phyloP scores from a whole-genome alignment of 2,113 vertebrate genomes.

The Zosterops japonicus region DNA sequence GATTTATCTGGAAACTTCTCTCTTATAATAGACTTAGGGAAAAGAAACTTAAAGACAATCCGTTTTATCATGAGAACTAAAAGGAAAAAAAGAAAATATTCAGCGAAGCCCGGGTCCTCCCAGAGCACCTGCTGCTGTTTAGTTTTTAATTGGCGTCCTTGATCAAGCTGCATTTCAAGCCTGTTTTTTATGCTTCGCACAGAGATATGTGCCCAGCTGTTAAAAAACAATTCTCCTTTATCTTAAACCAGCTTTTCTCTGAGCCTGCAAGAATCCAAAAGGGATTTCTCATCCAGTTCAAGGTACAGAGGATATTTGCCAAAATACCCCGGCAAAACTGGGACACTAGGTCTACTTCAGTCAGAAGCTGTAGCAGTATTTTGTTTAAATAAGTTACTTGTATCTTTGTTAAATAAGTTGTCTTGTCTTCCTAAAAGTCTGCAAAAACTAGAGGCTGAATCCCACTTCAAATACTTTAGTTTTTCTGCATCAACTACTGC shows the following conservation, averaged over 20 bases:
- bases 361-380: neutral
- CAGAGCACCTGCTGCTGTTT: slow-evolving; percentile 18
- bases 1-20: neutral
- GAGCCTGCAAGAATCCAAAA: neutral
- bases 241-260: neutral
- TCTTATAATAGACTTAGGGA: neutral
- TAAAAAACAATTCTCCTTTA: neutral
- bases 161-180: neutral
- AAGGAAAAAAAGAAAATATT: neutral
- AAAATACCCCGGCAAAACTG: neutral
- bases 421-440: neutral
- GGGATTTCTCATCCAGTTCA: neutral
- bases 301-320: neutral
- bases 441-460: neutral
- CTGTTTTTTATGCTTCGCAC: neutral
- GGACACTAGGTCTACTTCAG: neutral
- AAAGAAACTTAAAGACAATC: neutral
- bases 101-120: neutral
- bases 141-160: slow-evolving; percentile 11
- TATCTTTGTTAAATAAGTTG: neutral
- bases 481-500: neutral
- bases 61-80: neutral
- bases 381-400: neutral
- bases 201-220: neutral
- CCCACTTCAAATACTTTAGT: fast-evolving